Percentiles rank a stretch among this genome's conserved stretches.
These are phyloP conservation scores for Crotophaga sulcirostris DNA, from an alignment of 2,113 vertebrate genomes.

Conservation along the genomic window DNA sequence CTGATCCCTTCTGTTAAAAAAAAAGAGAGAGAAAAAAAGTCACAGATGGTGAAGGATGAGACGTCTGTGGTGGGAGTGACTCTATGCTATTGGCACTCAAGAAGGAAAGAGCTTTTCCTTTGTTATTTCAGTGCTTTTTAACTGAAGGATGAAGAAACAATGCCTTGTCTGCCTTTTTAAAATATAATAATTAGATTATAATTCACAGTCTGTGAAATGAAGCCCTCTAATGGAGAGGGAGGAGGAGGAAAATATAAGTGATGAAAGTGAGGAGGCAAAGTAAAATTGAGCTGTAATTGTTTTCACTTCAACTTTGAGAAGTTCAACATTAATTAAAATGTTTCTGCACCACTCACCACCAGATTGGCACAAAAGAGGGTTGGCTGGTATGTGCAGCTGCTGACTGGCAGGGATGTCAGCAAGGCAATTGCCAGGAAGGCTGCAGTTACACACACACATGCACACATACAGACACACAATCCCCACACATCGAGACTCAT, in stretches of 20 bases:
- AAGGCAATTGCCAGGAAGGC: not conserved
- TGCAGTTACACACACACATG: not conserved
- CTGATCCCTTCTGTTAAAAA: slow-evolving; percentile 8
- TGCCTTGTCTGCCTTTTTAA: slow-evolving; percentile 38
- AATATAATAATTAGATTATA: slow-evolving; percentile 74
- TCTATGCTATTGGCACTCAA: not conserved
- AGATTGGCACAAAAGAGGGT: slow-evolving; percentile 66
- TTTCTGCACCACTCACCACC: slow-evolving; percentile 74
- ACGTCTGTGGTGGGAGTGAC: slow-evolving; percentile 25
- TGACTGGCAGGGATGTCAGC: slow-evolving; percentile 42
- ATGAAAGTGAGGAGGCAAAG: slow-evolving; percentile 72
- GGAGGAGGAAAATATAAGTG: slow-evolving; percentile 67
- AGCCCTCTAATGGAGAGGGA: slow-evolving; percentile 77
- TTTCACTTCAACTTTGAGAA: slow-evolving; percentile 79
- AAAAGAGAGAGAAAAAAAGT: not conserved
- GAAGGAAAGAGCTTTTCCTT: slow-evolving; percentile 33
- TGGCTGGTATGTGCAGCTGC: slow-evolving; percentile 7
- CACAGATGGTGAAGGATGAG: slow-evolving; percentile 40
- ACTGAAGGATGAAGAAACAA: slow-evolving; percentile 67
- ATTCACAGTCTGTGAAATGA: slow-evolving; percentile 78
- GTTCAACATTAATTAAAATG: slow-evolving; percentile 80
- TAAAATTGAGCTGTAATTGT: slow-evolving; percentile 82
- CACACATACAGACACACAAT: not conserved
- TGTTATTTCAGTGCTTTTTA: slow-evolving; percentile 64
- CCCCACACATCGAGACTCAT: not conserved